These are phyloP conservation scores for Myxocyprinus asiaticus DNA, from an alignment of 2,113 vertebrate species.

Conservation along the genomic window DNA sequence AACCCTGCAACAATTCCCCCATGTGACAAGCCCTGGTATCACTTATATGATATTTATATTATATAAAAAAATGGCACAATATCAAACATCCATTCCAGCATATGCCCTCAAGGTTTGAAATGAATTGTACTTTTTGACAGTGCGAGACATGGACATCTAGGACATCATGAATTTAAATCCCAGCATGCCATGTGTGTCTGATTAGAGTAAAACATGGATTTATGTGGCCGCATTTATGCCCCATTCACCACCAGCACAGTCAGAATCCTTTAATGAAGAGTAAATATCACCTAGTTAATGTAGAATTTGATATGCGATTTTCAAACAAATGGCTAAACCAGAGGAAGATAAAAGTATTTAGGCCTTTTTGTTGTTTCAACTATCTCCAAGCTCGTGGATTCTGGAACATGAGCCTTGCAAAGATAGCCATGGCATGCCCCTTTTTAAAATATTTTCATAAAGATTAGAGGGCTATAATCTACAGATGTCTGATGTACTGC, in stretches of 20 bases:
- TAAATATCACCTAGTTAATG: conserved; percentile 45
- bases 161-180: conserved; percentile 22
- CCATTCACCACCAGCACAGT: not conserved
- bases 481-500: conserved; percentile 37
- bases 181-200: conserved; percentile 8
- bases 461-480: conserved; percentile 28
- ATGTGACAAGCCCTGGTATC: too few species aligned
- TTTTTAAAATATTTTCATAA: conserved; percentile 39
- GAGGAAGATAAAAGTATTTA: conserved; percentile 39
- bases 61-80: too few species aligned
- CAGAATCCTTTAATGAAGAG: conserved; percentile 36
- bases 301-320: conserved; percentile 38
- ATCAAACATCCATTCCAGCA: too few species aligned
- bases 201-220: not conserved
- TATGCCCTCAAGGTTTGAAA: too few species aligned
- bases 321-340: conserved; percentile 31
- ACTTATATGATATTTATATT: too few species aligned
- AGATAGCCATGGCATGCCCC: conserved; percentile 14
- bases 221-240: not conserved
- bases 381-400: conserved; percentile 17
- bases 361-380: conserved; percentile 41
- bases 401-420: conserved; percentile 11
- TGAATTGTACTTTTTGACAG: too few species aligned
- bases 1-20: too few species aligned
- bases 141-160: too few species aligned